Conservation (phyloP, 2,797 vertebrate genomes). For the Neopelma chrysocephalum region DNA sequence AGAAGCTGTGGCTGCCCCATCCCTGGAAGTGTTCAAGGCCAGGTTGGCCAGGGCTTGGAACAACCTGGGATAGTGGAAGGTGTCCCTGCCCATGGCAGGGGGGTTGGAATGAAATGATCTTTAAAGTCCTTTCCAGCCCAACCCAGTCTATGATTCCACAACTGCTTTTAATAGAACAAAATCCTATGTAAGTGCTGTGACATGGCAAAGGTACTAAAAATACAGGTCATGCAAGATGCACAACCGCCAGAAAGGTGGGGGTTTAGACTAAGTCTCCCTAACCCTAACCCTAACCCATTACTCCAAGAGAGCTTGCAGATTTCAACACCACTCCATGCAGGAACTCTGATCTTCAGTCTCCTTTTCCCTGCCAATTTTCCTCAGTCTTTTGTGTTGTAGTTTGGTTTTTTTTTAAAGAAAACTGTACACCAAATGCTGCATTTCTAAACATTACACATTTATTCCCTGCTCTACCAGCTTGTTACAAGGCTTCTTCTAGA, state of each 20-base stretch:
- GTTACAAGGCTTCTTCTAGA: neutral
- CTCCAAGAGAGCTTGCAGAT: constrained; percentile 15
- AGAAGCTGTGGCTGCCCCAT: neutral
- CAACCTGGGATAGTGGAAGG: fast-evolving
- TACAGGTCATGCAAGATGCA: fast-evolving
- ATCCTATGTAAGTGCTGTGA: neutral
- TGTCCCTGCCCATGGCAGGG: neutral
- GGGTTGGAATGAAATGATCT: neutral
- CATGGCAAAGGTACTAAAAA: neutral
- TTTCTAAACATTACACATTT: constrained; percentile 10
- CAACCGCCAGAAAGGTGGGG: neutral
- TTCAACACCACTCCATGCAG: neutral
- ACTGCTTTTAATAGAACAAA: neutral
- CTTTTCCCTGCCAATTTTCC: neutral
- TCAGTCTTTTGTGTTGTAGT: neutral
- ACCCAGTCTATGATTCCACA: neutral
- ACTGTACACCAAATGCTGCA: neutral
- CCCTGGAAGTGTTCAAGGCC: neutral
- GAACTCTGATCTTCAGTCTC: neutral
- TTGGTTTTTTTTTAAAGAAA: neutral
- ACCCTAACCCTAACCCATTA: no score
- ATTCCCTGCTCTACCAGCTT: neutral
- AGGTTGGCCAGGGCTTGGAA: fast-evolving
- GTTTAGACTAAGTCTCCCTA: neutral
- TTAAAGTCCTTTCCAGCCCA: neutral